phyloP scores from a whole-genome alignment of 2,113 vertebrate species.

The Cyprinodon brontotheroides region DNA sequence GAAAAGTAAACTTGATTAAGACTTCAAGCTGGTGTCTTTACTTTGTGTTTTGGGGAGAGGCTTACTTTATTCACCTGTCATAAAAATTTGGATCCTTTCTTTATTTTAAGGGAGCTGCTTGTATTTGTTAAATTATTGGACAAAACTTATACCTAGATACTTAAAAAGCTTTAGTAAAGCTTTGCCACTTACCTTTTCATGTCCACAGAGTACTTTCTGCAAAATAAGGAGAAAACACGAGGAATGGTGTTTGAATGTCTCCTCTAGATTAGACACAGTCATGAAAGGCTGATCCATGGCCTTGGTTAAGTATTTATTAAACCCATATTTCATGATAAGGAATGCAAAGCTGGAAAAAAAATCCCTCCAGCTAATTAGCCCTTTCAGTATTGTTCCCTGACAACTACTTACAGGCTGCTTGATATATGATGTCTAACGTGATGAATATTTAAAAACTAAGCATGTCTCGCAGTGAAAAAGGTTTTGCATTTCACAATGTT shows the following conservation, averaged over 20 bases:
- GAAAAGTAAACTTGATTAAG: constrained; percentile 7
- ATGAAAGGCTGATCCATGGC: constrained; percentile 7
- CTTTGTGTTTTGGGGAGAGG: not conserved
- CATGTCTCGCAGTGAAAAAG: not conserved
- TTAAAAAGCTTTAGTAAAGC: constrained; percentile 20
- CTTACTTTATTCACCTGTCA: not conserved
- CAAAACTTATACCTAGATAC: not conserved
- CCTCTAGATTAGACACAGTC: constrained; percentile 30
- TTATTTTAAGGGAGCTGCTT: not conserved
- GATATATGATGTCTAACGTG: not conserved
- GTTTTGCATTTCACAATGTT: too few species aligned
- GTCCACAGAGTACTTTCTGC: constrained; percentile 20
- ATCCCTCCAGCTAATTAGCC: constrained; percentile 3
- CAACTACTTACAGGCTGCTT: constrained; percentile 6
- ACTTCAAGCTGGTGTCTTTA: not conserved
- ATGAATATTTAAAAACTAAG: not conserved
- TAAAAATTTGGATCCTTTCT: constrained; percentile 1
- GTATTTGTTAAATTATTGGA: not conserved
- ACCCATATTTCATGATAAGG: constrained; percentile 5
- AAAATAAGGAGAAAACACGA: constrained; percentile 30
- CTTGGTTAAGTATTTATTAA: constrained; percentile 10
- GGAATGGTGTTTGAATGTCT: constrained; percentile 33
- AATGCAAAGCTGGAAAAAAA: not conserved
- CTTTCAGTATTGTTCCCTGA: not conserved
- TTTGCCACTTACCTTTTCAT: constrained; percentile 27